Percentiles rank a stretch among this genome's conserved stretches.
phyloP scores from a whole-genome alignment of 1,140 invertebrate genomes.

The Drosophila lacertosa region DNA sequence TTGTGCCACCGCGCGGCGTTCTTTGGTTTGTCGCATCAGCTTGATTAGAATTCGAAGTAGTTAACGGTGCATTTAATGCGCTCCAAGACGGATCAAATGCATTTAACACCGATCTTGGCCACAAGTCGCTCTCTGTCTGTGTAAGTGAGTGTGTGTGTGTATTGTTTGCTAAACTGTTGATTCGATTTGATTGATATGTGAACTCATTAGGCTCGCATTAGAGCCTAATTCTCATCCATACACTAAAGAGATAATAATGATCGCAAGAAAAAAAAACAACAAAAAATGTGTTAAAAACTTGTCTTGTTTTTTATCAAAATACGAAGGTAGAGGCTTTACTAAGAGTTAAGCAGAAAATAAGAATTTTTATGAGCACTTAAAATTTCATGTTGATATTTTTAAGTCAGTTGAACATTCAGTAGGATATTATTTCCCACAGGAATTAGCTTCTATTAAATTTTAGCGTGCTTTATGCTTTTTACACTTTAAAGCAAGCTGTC shows the following conservation, averaged over 20 bases:
- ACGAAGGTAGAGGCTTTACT: no score
- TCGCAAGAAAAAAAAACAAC: neutral
- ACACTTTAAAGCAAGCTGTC: no score
- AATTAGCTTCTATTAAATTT: no score
- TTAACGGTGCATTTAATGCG: conserved; percentile 79
- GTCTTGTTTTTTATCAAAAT: no score
- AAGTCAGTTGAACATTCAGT: no score
- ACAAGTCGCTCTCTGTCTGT: neutral
- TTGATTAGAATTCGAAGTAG: conserved; percentile 81
- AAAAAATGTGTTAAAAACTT: no score
- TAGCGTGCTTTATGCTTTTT: no score
- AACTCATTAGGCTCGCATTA: conserved; percentile 41
- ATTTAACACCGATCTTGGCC: conserved; percentile 56
- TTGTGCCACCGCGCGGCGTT: conserved; percentile 71
- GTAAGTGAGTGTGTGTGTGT: neutral
- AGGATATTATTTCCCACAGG: no score
- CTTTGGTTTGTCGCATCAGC: conserved; percentile 73
- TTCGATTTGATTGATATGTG: conserved; percentile 36
- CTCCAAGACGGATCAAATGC: conserved; percentile 73
- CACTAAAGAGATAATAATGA: conserved; percentile 4
- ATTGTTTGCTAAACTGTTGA: conserved; percentile 28
- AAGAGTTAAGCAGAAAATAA: no score
- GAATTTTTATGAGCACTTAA: no score
- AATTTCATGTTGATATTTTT: no score
- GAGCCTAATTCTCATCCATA: conserved; percentile 12